A percentile compares a stretch with the other conserved stretches of the same genome.
Conservation (phyloP, 2,888 invertebrate genomes). For the Platynereis dumerilii region DNA sequence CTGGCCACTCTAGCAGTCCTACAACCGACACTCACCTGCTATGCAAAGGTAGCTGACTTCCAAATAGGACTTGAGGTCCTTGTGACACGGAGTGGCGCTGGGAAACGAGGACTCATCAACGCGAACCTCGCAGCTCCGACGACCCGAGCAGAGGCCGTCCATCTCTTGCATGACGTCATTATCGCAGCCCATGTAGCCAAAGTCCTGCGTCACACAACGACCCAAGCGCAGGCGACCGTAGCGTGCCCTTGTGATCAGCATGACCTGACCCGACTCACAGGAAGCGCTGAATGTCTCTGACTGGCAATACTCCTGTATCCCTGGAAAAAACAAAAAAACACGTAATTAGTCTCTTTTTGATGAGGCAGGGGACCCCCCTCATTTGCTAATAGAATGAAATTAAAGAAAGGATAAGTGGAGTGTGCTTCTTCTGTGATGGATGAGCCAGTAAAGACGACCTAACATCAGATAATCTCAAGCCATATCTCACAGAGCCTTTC, state of each 20-base stretch:
- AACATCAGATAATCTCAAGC: too few species aligned
- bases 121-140: conserved; percentile 24
- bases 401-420: too few species aligned
- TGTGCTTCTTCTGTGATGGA: too few species aligned
- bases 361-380: too few species aligned
- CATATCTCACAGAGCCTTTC: too few species aligned
- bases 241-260: not conserved
- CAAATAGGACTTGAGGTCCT: conserved; percentile 23
- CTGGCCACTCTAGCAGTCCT: too few species aligned
- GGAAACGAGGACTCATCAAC: conserved; percentile 29
- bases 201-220: conserved; percentile 24
- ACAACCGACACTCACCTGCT: conserved; percentile 15
- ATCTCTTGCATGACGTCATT: conserved; percentile 27
- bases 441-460: too few species aligned
- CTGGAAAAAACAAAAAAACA: not conserved
- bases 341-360: too few species aligned
- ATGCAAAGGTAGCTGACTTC: conserved; percentile 20
- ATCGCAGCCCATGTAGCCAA: conserved; percentile 27
- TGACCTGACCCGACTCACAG: not conserved
- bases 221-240: conserved; percentile 16
- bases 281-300: conserved; percentile 5
- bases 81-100: conserved; percentile 15
- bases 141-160: conserved; percentile 29
- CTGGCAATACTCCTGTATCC: conserved; percentile 1
- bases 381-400: too few species aligned